These are phyloP conservation scores for Acestrorhynchus altus DNA, from an alignment of 2,797 vertebrate genomes.

Conservation along the genomic window DNA sequence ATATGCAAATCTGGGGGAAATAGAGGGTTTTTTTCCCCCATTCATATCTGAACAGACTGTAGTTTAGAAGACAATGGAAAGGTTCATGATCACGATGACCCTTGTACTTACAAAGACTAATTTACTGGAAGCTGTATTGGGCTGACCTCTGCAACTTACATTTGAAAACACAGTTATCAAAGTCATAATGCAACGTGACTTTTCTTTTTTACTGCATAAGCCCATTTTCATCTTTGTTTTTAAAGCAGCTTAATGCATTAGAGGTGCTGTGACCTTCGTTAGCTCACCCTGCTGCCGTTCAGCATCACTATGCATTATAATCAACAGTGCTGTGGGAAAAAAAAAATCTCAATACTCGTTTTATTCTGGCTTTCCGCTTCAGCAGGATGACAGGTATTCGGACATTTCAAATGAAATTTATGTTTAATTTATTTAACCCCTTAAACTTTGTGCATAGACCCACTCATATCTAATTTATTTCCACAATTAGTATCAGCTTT, in stretches of 20 bases:
- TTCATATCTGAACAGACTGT: neutral
- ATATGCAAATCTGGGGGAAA: too few relatives aligned
- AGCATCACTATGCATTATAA: neutral
- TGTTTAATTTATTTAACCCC: too few relatives aligned
- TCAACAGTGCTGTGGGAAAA: neutral
- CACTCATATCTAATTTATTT: too few relatives aligned
- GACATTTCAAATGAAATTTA: neutral
- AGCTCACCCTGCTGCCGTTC: neutral
- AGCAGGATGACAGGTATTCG: neutral
- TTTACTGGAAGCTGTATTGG: neutral
- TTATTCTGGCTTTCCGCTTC: neutral
- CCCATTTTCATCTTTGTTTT: slow-evolving; percentile 18
- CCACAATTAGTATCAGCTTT: too few relatives aligned
- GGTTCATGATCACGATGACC: slow-evolving; percentile 4
- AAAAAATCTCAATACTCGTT: neutral
- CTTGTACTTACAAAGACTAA: neutral
- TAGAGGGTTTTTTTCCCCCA: neutral
- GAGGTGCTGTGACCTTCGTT: neutral
- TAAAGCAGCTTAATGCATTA: slow-evolving; percentile 4
- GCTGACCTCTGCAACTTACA: slow-evolving; percentile 30
- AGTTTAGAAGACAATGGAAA: neutral
- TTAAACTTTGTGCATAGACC: too few relatives aligned
- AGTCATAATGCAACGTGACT: slow-evolving; percentile 21
- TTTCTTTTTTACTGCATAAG: neutral
- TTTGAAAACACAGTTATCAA: slow-evolving; percentile 25